phyloP scores from a whole-genome alignment of 2,888 invertebrate species.

The Phalangium opilio region DNA sequence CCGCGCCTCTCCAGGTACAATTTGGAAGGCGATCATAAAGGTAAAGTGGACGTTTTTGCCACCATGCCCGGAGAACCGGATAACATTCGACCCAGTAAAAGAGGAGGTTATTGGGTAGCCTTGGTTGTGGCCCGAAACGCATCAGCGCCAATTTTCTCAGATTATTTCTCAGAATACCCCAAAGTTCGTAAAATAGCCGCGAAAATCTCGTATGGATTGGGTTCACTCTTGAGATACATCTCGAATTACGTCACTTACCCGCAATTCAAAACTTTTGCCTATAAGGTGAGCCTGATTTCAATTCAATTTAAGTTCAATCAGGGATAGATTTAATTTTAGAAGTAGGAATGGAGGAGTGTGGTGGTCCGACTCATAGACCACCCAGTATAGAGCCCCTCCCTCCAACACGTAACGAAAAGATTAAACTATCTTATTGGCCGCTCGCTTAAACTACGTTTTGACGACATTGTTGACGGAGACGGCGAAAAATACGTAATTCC shows the following conservation, averaged over 20 bases:
- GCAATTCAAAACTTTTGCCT: too few species aligned
- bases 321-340: too few species aligned
- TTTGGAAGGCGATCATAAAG: constrained; percentile 62
- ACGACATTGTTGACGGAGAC: too few species aligned
- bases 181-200: constrained; percentile 6
- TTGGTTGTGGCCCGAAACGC: constrained; percentile 13
- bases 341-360: too few species aligned
- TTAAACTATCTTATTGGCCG: too few species aligned
- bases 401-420: too few species aligned
- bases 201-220: constrained; percentile 4
- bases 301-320: too few species aligned
- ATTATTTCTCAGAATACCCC: constrained; percentile 10
- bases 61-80: constrained; percentile 49
- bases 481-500: too few species aligned
- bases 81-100: constrained; percentile 37
- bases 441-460: too few species aligned
- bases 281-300: too few species aligned
- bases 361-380: too few species aligned
- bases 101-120: constrained; percentile 32
- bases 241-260: constrained; percentile 3
- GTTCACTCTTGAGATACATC: constrained; percentile 6
- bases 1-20: constrained; percentile 39
- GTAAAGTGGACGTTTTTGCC: constrained; percentile 63
- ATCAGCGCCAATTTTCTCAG: constrained; percentile 7
- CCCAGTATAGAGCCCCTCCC: too few species aligned